Evolutionary conservation across 2,113 vertebrate genomes (phyloP).

Genomic region (Bubalus kerabau): DNA sequence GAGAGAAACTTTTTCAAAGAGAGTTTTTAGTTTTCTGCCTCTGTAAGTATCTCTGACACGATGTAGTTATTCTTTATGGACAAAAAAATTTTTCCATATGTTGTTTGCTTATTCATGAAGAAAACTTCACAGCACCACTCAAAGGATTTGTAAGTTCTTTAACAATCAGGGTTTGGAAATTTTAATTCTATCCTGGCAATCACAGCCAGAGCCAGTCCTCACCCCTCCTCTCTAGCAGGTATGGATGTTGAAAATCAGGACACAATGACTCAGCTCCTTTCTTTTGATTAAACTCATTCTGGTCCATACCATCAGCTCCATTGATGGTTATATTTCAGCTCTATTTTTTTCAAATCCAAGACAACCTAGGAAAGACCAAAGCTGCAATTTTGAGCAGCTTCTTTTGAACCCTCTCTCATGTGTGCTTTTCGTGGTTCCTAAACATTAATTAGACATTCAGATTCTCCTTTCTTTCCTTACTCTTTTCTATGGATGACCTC

Average conservation of each 20-base stretch:
- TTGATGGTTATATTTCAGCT: neutral
- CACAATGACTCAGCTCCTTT: neutral
- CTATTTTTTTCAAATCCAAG: neutral
- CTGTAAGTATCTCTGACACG: neutral
- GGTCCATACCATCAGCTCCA: neutral
- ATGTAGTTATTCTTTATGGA: neutral
- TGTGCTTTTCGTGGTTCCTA: neutral
- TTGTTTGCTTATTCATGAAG: neutral
- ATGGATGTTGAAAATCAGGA: neutral
- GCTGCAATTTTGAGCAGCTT: neutral
- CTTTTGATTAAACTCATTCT: neutral
- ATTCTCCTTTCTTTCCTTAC: neutral
- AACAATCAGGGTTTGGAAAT: neutral
- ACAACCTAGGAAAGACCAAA: neutral
- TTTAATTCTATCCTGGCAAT: neutral
- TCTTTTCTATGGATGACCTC: neutral
- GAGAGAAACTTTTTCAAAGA: neutral
- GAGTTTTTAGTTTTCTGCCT: neutral
- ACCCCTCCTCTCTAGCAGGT: accelerated
- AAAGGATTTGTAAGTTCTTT: neutral
- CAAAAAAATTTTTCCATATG: neutral
- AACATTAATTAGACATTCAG: neutral
- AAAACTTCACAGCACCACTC: neutral
- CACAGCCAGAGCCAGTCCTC: neutral
- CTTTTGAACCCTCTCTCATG: neutral